A percentile compares a stretch with the other conserved stretches of the same genome.
Evolutionary conservation across 2,113 vertebrate genomes (phyloP).

Genomic region (Poeciliopsis retropinna): DNA sequence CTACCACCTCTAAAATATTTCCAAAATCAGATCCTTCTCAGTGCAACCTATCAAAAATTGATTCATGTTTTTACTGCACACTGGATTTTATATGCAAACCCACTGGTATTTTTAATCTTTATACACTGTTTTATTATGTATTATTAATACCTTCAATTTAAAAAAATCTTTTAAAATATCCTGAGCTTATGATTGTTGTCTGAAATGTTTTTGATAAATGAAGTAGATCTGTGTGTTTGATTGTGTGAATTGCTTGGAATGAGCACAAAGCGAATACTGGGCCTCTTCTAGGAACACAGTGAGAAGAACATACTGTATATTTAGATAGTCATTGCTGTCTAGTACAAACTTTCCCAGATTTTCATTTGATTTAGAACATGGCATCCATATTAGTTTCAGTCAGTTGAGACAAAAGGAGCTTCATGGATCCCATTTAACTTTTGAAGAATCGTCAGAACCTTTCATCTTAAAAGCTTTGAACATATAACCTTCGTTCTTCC

Average conservation of each 20-base stretch:
- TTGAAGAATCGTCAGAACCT: slow-evolving; percentile 22
- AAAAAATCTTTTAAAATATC: background rate
- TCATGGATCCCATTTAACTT: slow-evolving; percentile 51
- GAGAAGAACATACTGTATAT: slow-evolving; percentile 42
- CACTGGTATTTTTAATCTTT: too few species aligned
- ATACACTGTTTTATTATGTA: background rate
- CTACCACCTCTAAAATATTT: too few species aligned
- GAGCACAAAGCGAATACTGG: slow-evolving; percentile 53
- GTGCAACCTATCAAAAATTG: too few species aligned
- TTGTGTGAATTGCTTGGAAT: slow-evolving; percentile 41
- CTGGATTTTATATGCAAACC: too few species aligned
- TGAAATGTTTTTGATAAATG: background rate
- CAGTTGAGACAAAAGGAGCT: slow-evolving; percentile 21
- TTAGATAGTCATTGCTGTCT: slow-evolving; percentile 29
- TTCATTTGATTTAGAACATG: slow-evolving; percentile 47
- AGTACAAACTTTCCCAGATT: slow-evolving; percentile 40
- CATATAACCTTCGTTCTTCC: slow-evolving; percentile 19
- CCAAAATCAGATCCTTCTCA: too few species aligned
- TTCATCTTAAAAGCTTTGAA: slow-evolving; percentile 47
- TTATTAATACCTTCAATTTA: background rate
- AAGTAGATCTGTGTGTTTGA: slow-evolving; percentile 21
- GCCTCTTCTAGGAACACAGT: slow-evolving; percentile 13
- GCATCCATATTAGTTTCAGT: slow-evolving; percentile 39
- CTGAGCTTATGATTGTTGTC: background rate
- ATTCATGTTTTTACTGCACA: too few species aligned